Conservation (phyloP, 2,888 invertebrate genomes). For the Dicyrtomina minuta region DNA sequence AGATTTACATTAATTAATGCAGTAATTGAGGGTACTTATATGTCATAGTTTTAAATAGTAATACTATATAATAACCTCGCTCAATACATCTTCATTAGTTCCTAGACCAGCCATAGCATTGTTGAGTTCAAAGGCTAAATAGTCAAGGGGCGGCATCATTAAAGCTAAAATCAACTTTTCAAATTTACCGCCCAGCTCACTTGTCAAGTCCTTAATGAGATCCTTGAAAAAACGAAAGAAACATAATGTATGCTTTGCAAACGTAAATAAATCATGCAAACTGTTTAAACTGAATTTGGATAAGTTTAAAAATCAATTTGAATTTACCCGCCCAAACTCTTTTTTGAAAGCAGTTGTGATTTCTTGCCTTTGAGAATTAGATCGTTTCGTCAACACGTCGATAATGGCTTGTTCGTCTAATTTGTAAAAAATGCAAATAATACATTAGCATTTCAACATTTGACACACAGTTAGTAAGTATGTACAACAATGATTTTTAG, state of each 20-base stretch:
- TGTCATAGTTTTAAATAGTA: neutral
- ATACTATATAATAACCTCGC: slow-evolving; percentile 48
- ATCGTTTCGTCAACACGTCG: slow-evolving; percentile 68
- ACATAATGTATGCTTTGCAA: slow-evolving; percentile 1
- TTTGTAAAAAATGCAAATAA: neutral
- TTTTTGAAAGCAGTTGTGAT: slow-evolving; percentile 64
- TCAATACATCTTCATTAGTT: slow-evolving; percentile 57
- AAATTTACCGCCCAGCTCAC: slow-evolving; percentile 74
- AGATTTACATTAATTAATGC: neutral
- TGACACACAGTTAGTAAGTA: neutral
- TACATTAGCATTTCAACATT: slow-evolving; percentile 4
- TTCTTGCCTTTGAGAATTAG: slow-evolving; percentile 71
- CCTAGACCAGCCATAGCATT: slow-evolving; percentile 55
- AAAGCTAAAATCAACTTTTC: slow-evolving; percentile 72
- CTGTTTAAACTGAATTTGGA: neutral
- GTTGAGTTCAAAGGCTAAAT: slow-evolving; percentile 57
- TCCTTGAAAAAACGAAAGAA: slow-evolving; percentile 58
- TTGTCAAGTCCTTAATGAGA: slow-evolving; percentile 68
- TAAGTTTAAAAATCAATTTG: neutral
- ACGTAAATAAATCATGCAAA: neutral
- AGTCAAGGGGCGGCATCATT: slow-evolving; percentile 64
- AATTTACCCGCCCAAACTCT: slow-evolving; percentile 59
- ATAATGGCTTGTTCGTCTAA: slow-evolving; percentile 72
- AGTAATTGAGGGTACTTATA: neutral
- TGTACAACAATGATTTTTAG: neutral